These are phyloP conservation scores for Heliconius hortense DNA, from an alignment of 2,888 invertebrate genomes.

Conservation along the genomic window DNA sequence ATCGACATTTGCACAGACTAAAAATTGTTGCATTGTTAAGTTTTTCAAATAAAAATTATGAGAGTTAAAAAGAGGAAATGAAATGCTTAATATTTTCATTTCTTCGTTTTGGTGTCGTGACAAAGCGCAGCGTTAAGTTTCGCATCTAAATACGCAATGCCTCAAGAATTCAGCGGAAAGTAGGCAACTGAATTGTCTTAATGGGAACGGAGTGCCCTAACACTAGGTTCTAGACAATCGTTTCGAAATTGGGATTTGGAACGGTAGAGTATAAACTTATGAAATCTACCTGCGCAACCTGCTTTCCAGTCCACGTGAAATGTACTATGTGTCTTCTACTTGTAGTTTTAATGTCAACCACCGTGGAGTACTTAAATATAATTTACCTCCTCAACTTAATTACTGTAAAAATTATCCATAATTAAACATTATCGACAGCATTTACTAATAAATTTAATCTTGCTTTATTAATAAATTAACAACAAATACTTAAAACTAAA, in stretches of 20 bases:
- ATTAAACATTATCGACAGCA: not conserved
- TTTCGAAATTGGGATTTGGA: too few relatives aligned
- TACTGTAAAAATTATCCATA: not conserved
- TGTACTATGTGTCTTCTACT: too few relatives aligned
- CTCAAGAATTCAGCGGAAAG: not conserved
- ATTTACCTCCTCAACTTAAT: not conserved
- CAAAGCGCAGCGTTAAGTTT: too few relatives aligned
- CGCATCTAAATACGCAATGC: not conserved
- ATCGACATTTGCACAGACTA: conserved; percentile 48
- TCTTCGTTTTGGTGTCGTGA: not conserved
- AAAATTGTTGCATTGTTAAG: not conserved
- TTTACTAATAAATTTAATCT: not conserved
- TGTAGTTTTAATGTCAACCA: too few relatives aligned
- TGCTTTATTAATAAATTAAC: not conserved
- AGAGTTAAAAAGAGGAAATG: too few relatives aligned
- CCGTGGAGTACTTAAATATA: too few relatives aligned
- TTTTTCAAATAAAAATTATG: not conserved
- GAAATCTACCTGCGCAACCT: too few relatives aligned
- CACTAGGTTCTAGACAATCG: too few relatives aligned
- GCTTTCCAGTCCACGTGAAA: too few relatives aligned
- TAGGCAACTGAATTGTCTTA: too few relatives aligned
- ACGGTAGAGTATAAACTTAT: too few relatives aligned
- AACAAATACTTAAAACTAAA: not conserved
- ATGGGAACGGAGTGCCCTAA: too few relatives aligned
- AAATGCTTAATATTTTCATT: not conserved